Evolutionary conservation across 1,140 invertebrate genomes (phyloP), one percentile per base, ranked within the genome.

Genomic region (Heliconius melpomene): DNA sequence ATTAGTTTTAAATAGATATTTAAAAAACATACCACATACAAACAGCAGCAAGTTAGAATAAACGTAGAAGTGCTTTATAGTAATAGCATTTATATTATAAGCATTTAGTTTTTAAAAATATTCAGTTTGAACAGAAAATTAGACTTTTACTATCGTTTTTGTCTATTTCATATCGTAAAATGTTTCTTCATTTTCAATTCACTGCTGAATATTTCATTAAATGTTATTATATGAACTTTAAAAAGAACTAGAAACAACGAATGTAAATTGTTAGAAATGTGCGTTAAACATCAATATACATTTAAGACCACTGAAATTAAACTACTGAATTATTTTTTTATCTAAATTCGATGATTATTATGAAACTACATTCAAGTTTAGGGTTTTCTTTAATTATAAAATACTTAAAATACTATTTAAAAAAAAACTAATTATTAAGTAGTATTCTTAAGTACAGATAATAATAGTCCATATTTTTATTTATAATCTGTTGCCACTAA

Each of bases 281-380:
- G 60, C 60, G 60, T 66, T 29, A 23, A 60, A n/a, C n/a, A n/a
- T 57, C n/a, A n/a, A 29, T 66, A 26, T 66, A 66, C n/a, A 60
- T 60, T 66, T 6, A n/a, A n/a, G n/a, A 66, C 5, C 3, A 66
- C 23, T 26, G 26, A 66, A 26, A 16, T 29, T 13, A 16, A 66
- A 66, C 60, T 26, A 66, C 13, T 16, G 13, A 29, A 66, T 66
- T 29, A 3, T 26, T 29, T 66, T 66, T 29, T 26, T 29, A 66
- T 26, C 2, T 66, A 66, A 66, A 29, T 13, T 29, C 6, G 26
- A 66, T 23, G 26, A 66, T 66, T 66, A 66, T 26, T 66, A 66
- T 16, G 11, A 29, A 66, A 66, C 13, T 26, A 66, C n/a, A 66
- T 66, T n/a, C 60, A 66, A 66, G 11, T n/a, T 32, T 3, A 29